These are phyloP conservation scores for Drosophila mulleri DNA, from an alignment of 2,888 invertebrate species.

Conservation along the genomic window DNA sequence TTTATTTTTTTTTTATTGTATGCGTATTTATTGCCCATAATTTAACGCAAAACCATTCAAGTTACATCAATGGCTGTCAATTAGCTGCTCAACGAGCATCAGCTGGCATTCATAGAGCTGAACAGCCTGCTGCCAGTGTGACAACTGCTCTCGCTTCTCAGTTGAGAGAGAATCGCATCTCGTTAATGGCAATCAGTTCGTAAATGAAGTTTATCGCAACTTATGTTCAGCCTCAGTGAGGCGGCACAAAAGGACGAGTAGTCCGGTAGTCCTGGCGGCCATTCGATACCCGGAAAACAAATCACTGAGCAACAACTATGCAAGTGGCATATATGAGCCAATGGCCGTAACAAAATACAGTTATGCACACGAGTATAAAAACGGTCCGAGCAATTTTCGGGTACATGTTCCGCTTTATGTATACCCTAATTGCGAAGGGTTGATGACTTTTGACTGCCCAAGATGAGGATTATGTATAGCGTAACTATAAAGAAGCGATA, in stretches of 20 bases:
- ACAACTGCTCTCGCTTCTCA: slow-evolving; percentile 44
- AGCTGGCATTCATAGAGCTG: not conserved
- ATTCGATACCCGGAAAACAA: slow-evolving; percentile 25
- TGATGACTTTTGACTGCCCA: not conserved
- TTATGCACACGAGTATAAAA: slow-evolving; percentile 5
- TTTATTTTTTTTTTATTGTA: slow-evolving; percentile 4
- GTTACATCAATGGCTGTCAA: slow-evolving; percentile 52
- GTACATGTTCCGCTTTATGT: not conserved
- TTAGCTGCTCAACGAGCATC: not conserved
- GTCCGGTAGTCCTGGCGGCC: slow-evolving; percentile 9
- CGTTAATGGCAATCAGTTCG: slow-evolving; percentile 53
- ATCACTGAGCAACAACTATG: slow-evolving; percentile 36
- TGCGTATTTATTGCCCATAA: not conserved
- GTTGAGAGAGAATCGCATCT: slow-evolving; percentile 1
- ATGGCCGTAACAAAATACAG: slow-evolving; percentile 46
- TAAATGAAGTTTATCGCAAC: slow-evolving; percentile 29
- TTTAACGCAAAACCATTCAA: slow-evolving; percentile 29
- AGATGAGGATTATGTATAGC: not conserved
- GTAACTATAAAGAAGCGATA: too few relatives aligned
- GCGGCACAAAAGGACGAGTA: slow-evolving; percentile 15
- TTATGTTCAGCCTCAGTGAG: slow-evolving; percentile 25
- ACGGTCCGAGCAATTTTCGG: slow-evolving; percentile 8
- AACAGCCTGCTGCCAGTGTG: slow-evolving; percentile 38
- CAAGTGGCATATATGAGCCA: slow-evolving; percentile 42
- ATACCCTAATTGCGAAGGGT: not conserved